phyloP scores from a whole-genome alignment of 2,797 vertebrate genomes.

The Phylloscopus collybita region DNA sequence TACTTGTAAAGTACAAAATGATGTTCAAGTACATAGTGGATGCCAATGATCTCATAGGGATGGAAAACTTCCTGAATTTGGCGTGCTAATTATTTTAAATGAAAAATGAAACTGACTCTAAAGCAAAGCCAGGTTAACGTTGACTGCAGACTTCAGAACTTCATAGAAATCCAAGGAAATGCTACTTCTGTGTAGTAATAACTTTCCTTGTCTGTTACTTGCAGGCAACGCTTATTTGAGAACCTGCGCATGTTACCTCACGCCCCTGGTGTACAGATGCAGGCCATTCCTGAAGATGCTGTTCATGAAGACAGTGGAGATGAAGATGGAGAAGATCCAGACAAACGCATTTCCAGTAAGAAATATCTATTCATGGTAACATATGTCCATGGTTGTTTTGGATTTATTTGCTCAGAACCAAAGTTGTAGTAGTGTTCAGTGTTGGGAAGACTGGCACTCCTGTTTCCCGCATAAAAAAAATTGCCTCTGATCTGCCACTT shows the following conservation, averaged over 20 bases:
- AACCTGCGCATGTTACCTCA: slow-evolving; percentile 94
- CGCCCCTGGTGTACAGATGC: slow-evolving; percentile 93
- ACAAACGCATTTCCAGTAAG: slow-evolving; percentile 93
- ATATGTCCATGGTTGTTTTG: not conserved
- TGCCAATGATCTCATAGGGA: not conserved
- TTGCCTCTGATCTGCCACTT: not conserved
- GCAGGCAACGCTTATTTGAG: slow-evolving; percentile 92
- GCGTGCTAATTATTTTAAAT: not conserved
- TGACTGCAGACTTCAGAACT: not conserved
- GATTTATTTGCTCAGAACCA: not conserved
- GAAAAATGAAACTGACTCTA: not conserved
- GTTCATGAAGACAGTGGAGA: slow-evolving; percentile 88
- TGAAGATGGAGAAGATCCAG: slow-evolving; percentile 90
- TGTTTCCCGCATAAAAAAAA: not conserved
- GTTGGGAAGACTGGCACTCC: not conserved
- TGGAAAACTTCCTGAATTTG: not conserved
- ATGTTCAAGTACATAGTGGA: not conserved
- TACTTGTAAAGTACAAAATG: not conserved
- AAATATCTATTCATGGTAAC: not conserved
- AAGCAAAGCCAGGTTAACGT: not conserved
- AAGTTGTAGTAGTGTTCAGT: not conserved
- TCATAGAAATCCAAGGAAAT: not conserved
- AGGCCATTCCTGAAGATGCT: slow-evolving; percentile 89
- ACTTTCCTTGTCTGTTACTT: not conserved
- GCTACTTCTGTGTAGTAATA: not conserved